phyloP scores from a whole-genome alignment of 2,797 vertebrate species.

The Coluber constrictor region DNA sequence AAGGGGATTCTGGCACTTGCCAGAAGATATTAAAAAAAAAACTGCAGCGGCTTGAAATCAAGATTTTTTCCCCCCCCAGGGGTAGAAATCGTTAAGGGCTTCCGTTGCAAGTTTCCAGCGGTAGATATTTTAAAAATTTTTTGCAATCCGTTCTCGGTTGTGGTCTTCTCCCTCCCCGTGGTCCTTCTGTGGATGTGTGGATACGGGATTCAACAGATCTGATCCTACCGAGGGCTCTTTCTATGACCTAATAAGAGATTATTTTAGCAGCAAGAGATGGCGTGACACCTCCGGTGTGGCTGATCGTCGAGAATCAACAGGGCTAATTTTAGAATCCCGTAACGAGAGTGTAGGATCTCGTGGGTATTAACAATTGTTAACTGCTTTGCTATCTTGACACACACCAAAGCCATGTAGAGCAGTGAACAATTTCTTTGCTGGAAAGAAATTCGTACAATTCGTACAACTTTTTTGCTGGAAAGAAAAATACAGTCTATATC shows the following conservation, averaged over 20 bases:
- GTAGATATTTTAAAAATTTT: not conserved
- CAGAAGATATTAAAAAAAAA: not conserved
- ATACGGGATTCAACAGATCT: not conserved
- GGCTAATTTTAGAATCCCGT: not conserved
- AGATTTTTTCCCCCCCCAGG: not conserved
- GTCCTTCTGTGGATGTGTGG: not conserved
- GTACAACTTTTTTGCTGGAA: too few species aligned
- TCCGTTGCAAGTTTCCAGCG: not conserved
- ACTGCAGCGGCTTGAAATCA: not conserved
- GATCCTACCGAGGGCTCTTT: not conserved
- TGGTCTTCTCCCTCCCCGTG: not conserved
- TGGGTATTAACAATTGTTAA: conserved; percentile 6
- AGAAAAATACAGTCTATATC: not conserved
- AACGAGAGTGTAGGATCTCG: not conserved
- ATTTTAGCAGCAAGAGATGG: not conserved
- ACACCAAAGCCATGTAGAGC: not conserved
- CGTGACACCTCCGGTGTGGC: rapidly evolving
- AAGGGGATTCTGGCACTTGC: not conserved
- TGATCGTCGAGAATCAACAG: not conserved
- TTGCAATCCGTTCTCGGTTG: not conserved
- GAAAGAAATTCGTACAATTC: too few species aligned
- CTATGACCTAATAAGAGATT: not conserved
- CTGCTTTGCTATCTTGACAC: conserved; percentile 36
- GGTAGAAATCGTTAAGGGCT: not conserved
- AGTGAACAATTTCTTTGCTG: too few species aligned